These are phyloP conservation scores for Pteria penguin DNA, from an alignment of 2,888 invertebrate genomes.

Conservation along the genomic window DNA sequence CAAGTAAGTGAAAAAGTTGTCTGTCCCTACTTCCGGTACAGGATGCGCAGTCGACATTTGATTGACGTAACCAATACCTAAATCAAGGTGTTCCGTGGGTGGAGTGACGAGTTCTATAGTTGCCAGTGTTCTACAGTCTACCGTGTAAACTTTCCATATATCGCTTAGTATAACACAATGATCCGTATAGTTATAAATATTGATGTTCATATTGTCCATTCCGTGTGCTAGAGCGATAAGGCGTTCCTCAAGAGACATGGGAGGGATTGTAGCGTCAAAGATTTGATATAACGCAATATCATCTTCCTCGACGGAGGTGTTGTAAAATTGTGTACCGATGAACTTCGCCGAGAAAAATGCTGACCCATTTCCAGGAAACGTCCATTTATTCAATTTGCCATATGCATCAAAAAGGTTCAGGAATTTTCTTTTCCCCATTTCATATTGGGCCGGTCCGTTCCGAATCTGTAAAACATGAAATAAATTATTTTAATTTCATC, in stretches of 20 bases:
- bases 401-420: constrained; percentile 61
- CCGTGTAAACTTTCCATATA: constrained; percentile 59
- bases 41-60: constrained; percentile 72
- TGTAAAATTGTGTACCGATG: constrained; percentile 50
- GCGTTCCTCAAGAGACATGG: constrained; percentile 42
- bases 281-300: constrained; percentile 59
- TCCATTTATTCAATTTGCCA: constrained; percentile 56
- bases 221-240: constrained; percentile 49
- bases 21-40: constrained; percentile 65
- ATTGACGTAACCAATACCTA: constrained; percentile 42
- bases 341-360: constrained; percentile 55
- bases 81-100: constrained; percentile 11
- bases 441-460: constrained; percentile 61
- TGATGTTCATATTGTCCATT: constrained; percentile 68
- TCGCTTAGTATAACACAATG: constrained; percentile 60
- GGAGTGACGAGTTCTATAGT: constrained; percentile 32
- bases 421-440: constrained; percentile 51
- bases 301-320: constrained; percentile 47
- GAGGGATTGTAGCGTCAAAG: constrained; percentile 51
- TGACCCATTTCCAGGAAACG: constrained; percentile 49
- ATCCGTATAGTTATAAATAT: constrained; percentile 48
- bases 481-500: too few species aligned
- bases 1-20: constrained; percentile 61
- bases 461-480: too few species aligned
- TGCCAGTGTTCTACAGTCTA: constrained; percentile 34